A percentile compares a stretch with the other conserved stretches of the same genome.
Conservation (phyloP, 2,888 invertebrate species). For the Platypus cylindrus region DNA sequence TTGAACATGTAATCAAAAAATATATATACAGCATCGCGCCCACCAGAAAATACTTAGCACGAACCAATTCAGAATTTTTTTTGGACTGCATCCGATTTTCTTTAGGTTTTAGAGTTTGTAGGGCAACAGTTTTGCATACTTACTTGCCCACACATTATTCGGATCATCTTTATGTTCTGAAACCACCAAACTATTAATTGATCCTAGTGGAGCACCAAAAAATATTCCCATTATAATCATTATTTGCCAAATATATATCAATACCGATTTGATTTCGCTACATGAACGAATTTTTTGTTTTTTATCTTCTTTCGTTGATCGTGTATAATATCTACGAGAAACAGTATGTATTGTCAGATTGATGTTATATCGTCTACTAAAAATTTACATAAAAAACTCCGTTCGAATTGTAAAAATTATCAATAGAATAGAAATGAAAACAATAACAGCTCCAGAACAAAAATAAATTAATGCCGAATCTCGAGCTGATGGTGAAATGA, state of each 20-base stretch:
- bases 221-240: slow-evolving; percentile 1
- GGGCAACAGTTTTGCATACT: slow-evolving; percentile 3
- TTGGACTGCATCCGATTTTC: too few relatives aligned
- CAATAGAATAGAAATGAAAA: slow-evolving; percentile 9
- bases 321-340: slow-evolving; percentile 7
- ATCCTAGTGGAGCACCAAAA: slow-evolving; percentile 3
- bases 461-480: slow-evolving; percentile 18
- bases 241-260: slow-evolving; percentile 10
- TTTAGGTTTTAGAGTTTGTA: too few relatives aligned
- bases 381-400: slow-evolving; percentile 10
- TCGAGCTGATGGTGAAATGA: slow-evolving; percentile 12
- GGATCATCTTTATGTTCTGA: slow-evolving; percentile 7
- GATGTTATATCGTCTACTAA: not conserved
- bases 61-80: too few relatives aligned
- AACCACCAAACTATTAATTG: slow-evolving; percentile 10
- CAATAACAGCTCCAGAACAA: slow-evolving; percentile 10
- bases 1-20: too few relatives aligned
- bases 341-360: not conserved
- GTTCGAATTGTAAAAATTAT: slow-evolving; percentile 3
- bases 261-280: slow-evolving; percentile 5
- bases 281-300: slow-evolving; percentile 7
- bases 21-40: too few relatives aligned
- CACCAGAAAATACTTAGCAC: too few relatives aligned
- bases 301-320: slow-evolving; percentile 4
- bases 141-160: slow-evolving; percentile 11